A percentile compares a stretch with the other conserved stretches of the same genome.
Evolutionary conservation across 2,113 vertebrate genomes (phyloP).

Genomic region (Phoxinus phoxinus): DNA sequence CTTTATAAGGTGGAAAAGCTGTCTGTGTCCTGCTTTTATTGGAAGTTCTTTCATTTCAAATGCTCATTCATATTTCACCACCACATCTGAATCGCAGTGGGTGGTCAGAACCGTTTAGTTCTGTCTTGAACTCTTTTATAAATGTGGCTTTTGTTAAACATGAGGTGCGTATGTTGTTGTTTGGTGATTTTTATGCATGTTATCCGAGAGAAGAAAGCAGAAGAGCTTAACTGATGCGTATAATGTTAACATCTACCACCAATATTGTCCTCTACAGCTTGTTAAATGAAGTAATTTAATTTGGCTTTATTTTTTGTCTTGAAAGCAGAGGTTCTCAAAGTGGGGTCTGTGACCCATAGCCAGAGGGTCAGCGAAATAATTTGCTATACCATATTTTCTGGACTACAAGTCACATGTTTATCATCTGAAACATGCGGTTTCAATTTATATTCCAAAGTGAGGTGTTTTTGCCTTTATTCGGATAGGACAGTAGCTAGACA

Average conservation of each 20-base stretch:
- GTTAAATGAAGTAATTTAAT: neutral
- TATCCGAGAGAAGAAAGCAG: neutral
- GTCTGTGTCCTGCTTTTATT: neutral
- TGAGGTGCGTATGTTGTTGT: neutral
- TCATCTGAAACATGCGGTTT: neutral
- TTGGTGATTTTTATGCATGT: neutral
- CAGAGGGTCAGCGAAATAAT: neutral
- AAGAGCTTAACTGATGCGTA: neutral
- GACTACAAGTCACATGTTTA: neutral
- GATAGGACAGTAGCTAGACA: no score
- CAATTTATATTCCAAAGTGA: neutral
- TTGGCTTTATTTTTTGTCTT: neutral
- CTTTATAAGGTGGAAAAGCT: neutral
- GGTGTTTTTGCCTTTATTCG: no score
- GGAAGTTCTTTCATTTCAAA: conserved; percentile 12
- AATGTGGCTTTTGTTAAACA: conserved; percentile 24
- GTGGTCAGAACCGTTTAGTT: conserved; percentile 21
- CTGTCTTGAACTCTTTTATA: neutral
- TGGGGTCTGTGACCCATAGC: neutral
- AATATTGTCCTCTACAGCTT: neutral
- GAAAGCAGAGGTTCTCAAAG: neutral
- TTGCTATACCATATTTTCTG: neutral
- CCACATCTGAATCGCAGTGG: conserved; percentile 10
- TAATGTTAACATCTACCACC: neutral
- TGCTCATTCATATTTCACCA: conserved; percentile 7